phyloP scores from a whole-genome alignment of 2,797 vertebrate species.

The Rhinatrema bivittatum region DNA sequence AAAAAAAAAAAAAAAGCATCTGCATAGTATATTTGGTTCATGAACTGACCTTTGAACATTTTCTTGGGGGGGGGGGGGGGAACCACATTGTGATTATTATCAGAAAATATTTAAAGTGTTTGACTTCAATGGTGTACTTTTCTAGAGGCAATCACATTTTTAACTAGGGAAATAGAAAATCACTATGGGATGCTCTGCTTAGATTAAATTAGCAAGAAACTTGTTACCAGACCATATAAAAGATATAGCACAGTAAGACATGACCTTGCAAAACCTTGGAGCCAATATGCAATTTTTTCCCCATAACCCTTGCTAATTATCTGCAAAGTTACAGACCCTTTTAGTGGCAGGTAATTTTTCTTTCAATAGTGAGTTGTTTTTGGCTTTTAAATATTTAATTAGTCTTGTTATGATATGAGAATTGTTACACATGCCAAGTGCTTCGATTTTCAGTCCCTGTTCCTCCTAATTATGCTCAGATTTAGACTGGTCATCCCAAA shows the following conservation, averaged over 20 bases:
- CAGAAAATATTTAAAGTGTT: too few species aligned
- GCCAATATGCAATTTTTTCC: conserved; percentile 37
- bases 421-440: conserved; percentile 49
- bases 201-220: conserved; percentile 65
- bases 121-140: conserved; percentile 34
- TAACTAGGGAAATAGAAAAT: conserved; percentile 58
- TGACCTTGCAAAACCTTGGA: conserved; percentile 60
- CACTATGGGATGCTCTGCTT: conserved; percentile 58
- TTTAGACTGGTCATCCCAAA: conserved; percentile 62
- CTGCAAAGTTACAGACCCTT: conserved; percentile 56
- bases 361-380: conserved; percentile 49
- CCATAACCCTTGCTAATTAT: conserved; percentile 63
- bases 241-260: conserved; percentile 51
- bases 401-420: conserved; percentile 57
- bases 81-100: too few species aligned
- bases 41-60: too few species aligned
- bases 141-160: conserved; percentile 46
- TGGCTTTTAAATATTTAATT: conserved; percentile 74
- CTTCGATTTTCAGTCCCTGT: conserved; percentile 43
- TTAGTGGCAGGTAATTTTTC: conserved; percentile 62
- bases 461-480: conserved; percentile 60
- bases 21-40: too few species aligned
- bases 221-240: conserved; percentile 56
- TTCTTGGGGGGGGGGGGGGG: too few species aligned
- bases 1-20: too few species aligned